A percentile compares a stretch with the other conserved stretches of the same genome.
Conservation (phyloP, 2,113 vertebrate species). For the Grallaria varia region DNA sequence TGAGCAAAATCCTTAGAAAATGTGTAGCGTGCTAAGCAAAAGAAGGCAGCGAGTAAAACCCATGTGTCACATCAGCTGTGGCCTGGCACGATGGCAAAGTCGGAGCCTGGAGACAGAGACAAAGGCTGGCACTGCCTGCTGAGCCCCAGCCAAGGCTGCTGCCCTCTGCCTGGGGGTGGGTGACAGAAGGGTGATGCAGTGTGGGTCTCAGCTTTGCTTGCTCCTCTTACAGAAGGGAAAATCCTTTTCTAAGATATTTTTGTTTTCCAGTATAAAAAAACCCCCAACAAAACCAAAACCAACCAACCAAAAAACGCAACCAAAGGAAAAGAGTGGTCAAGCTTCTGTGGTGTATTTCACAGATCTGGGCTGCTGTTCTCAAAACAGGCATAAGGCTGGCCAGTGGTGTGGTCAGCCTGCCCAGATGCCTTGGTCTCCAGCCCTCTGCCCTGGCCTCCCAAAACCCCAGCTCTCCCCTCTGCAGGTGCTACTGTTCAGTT, state of each 20-base stretch:
- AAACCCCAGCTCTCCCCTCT: neutral
- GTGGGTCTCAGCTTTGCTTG: neutral
- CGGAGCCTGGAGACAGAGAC: neutral
- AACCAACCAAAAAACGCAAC: neutral
- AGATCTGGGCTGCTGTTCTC: neutral
- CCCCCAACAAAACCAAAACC: too few species aligned
- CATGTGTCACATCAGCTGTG: neutral
- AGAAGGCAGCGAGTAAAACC: neutral
- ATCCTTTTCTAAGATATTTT: neutral
- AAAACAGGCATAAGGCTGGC: neutral
- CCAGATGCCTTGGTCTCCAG: neutral
- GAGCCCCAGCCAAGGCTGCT: neutral
- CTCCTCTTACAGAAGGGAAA: neutral
- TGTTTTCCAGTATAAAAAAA: neutral
- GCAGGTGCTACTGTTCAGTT: neutral
- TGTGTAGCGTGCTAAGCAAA: neutral
- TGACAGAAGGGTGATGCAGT: neutral
- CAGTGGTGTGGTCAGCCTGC: neutral
- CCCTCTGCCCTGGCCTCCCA: neutral
- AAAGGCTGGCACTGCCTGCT: neutral
- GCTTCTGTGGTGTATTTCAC: neutral
- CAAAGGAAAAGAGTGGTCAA: too few species aligned
- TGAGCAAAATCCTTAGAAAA: neutral
- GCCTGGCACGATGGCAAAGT: neutral
- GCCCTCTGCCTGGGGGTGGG: neutral